Base-by-base conservation (phyloP, 2,888 invertebrate genomes). In the Pasiphila rectangulata region DNA sequence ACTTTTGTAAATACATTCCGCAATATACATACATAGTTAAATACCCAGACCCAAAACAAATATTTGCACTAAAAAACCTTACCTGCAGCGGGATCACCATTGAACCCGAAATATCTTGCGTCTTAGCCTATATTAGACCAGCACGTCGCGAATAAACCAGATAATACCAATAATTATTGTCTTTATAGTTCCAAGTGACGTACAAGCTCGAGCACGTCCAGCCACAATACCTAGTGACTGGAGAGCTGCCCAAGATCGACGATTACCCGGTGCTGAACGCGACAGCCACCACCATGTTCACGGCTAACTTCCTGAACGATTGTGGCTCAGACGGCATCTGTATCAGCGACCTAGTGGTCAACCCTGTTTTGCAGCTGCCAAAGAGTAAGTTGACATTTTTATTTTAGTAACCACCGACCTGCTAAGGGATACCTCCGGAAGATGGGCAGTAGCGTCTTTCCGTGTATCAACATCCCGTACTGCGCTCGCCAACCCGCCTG, bases 251-350 rank as follows among this genome's bases (percentile, higher is more conserved):
- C 0, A 90, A 92, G 54, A 93, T 95, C 29, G 93, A 94, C 60
- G 90, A 93, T 57, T 95, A 94, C 69, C 98, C 98, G 0, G 96
- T 98, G 32, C 83, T 98, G 40, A 97, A 98, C 78, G 94, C 96
- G 54, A 95, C 95, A 32, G 96, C 96, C 0, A 92, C 94, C 19
- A 92, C 93, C 50, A 90, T 92, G 20, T 96, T 97, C 68, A 92
- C 94, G 63, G 97, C 96, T 0, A 94, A 93, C 32, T 96, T 97
- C 90, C 93, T 96, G 57, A 98, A 97, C 75, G 96, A 97, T 71
- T 98, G 98, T 67, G 98, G 97, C 0, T 84, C 90, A 0, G 96
- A 98, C 69, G 96, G 96, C 60, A 88, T 94, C 12, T 98, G 98
- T 72, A 92, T 95, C 71, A 97, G 97, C 64, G 92, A 96, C 65